phyloP scores from a whole-genome alignment of 2,888 invertebrate species.

The Aradus depressus region DNA sequence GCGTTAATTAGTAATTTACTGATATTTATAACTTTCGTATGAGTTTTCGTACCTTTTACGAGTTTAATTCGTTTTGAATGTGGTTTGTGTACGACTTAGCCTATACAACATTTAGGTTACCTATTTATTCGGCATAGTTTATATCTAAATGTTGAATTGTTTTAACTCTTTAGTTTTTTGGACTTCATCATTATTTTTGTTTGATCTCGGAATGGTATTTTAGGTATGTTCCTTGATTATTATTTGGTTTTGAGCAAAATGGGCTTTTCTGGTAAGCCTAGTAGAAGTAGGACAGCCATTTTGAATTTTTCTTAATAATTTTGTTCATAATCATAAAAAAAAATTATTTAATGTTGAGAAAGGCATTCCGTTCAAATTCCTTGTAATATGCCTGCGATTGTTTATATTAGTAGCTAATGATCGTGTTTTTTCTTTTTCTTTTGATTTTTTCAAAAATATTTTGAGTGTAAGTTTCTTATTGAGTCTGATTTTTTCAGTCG shows the following conservation, averaged over 20 bases:
- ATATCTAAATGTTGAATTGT: background rate
- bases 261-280: conserved; percentile 25
- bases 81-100: conserved; percentile 18
- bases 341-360: conserved; percentile 1
- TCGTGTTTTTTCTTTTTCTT: too few relatives aligned
- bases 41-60: background rate
- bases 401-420: background rate
- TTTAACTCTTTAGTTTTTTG: background rate
- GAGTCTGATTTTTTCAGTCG: too few relatives aligned
- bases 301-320: conserved; percentile 24
- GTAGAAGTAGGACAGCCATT: conserved; percentile 26
- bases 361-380: background rate
- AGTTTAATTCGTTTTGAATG: conserved; percentile 7
- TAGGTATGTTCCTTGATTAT: conserved; percentile 3
- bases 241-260: conserved; percentile 11
- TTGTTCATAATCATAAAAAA: conserved; percentile 15
- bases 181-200: background rate
- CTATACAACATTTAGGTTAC: conserved; percentile 16
- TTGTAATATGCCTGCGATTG: too few relatives aligned
- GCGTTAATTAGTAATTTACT: background rate
- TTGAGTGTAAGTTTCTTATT: too few relatives aligned
- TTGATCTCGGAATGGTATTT: conserved; percentile 2
- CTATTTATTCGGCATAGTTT: conserved; percentile 4
- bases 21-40: background rate
- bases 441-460: too few relatives aligned